A percentile compares a stretch with the other conserved stretches of the same genome.
Conservation (phyloP, 2,797 vertebrate species). For the Coranthus polyacanthus region DNA sequence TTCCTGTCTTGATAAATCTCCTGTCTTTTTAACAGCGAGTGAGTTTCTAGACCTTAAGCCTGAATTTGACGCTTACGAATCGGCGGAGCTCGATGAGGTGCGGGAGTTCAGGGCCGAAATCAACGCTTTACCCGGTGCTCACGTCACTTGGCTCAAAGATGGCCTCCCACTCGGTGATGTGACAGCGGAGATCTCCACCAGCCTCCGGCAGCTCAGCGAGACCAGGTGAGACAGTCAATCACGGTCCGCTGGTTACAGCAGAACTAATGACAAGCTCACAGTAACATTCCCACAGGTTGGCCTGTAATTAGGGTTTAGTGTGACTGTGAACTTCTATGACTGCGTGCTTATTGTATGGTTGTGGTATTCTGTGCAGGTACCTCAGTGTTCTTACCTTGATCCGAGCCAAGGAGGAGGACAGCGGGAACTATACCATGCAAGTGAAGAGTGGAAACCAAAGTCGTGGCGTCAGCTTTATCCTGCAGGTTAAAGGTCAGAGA, state of each 20-base stretch:
- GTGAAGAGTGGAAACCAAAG: constrained; percentile 89
- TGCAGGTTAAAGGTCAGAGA: constrained; percentile 93
- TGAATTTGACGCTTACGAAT: constrained; percentile 85
- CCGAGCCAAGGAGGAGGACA: constrained; percentile 96
- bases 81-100: constrained; percentile 91
- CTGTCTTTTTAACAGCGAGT: constrained; percentile 82
- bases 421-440: constrained; percentile 93
- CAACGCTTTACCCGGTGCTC: constrained; percentile 88
- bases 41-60: constrained; percentile 89
- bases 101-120: constrained; percentile 91
- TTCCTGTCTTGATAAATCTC: background rate
- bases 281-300: constrained; percentile 23
- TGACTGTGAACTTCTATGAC: constrained; percentile 3
- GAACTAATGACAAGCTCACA: constrained; percentile 47
- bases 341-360: constrained; percentile 18
- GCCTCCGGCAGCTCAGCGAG: constrained; percentile 85
- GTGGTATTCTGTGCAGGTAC: constrained; percentile 84
- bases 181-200: constrained; percentile 92
- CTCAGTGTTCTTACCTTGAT: constrained; percentile 92
- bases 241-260: constrained; percentile 11
- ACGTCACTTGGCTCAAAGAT: constrained; percentile 93
- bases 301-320: constrained; percentile 49
- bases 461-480: constrained; percentile 86
- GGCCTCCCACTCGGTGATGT: constrained; percentile 89
- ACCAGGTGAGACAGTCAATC: constrained; percentile 86